Evolutionary conservation across 2,888 invertebrate species (phyloP).

Genomic region (Cephus sareptanus): DNA sequence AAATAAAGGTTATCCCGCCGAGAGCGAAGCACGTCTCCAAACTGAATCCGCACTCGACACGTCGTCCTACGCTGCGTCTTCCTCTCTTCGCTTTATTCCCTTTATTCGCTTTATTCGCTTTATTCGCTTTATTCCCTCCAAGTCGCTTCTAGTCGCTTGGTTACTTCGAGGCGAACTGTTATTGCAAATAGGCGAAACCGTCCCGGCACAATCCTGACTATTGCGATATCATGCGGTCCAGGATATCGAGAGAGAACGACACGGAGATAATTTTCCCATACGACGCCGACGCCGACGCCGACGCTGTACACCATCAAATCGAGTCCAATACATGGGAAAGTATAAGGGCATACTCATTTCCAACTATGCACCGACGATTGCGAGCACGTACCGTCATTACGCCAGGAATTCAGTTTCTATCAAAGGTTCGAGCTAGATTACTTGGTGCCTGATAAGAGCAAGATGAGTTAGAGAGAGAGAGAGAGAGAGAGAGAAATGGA

Average conservation of each 20-base stretch:
- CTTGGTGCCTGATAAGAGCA: neutral
- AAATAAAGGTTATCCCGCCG: conserved; percentile 52
- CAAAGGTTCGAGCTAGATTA: neutral
- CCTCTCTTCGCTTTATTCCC: conserved; percentile 1
- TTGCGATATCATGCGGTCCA: conserved; percentile 49
- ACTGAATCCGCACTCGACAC: conserved; percentile 45
- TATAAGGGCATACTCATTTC: neutral
- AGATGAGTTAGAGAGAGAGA: neutral
- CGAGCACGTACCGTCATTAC: neutral
- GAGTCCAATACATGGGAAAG: conserved; percentile 13
- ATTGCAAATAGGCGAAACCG: conserved; percentile 56
- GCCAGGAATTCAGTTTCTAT: neutral
- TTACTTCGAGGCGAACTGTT: conserved; percentile 38
- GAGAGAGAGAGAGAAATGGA: neutral
- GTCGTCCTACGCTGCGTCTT: conserved; percentile 2
- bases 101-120: neutral
- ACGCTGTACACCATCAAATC: conserved; percentile 48
- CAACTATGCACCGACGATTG: neutral
- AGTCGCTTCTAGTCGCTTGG: conserved; percentile 11
- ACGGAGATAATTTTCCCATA: conserved; percentile 57
- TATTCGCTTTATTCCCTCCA: conserved; percentile 22
- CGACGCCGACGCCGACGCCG: conserved; percentile 32
- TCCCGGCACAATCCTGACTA: conserved; percentile 34
- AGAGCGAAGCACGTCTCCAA: conserved; percentile 50
- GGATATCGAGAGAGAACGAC: conserved; percentile 39